A percentile compares a stretch with the other conserved stretches of the same genome.
Conservation (phyloP, 2,113 vertebrate species). For the Anhinga anhinga region DNA sequence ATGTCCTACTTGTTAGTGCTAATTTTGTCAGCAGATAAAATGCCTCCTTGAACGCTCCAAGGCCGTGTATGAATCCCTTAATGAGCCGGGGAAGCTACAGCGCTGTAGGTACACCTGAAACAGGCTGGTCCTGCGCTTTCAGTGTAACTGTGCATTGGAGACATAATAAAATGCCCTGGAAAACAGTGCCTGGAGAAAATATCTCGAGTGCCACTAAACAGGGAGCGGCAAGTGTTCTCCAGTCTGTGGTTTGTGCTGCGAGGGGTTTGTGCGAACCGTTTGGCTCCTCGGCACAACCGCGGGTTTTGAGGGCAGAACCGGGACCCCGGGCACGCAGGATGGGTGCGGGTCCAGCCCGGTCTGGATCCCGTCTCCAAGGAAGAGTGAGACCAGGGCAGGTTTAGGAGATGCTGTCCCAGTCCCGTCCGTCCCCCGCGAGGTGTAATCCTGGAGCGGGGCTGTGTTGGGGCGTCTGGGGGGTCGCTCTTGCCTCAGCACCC, state of each 20-base stretch:
- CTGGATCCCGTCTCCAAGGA: not conserved
- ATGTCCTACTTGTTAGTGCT: not conserved
- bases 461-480: not conserved
- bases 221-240: not conserved
- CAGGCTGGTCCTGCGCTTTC: not conserved
- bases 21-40: not conserved
- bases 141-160: not conserved
- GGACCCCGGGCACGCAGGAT: not conserved
- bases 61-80: rapidly evolving
- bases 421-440: not conserved
- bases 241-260: rapidly evolving
- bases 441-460: not conserved
- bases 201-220: not conserved
- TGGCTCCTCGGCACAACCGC: not conserved
- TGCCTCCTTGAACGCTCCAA: not conserved
- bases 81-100: not conserved
- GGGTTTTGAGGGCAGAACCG: not conserved
- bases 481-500: not conserved
- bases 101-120: not conserved
- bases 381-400: not conserved
- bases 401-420: not conserved
- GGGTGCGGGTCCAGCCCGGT: not conserved
- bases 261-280: too few relatives aligned
- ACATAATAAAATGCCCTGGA: not conserved
- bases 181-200: not conserved